These are phyloP conservation scores for Drosophila cardini DNA, from an alignment of 1,140 invertebrate genomes.

Conservation along the genomic window DNA sequence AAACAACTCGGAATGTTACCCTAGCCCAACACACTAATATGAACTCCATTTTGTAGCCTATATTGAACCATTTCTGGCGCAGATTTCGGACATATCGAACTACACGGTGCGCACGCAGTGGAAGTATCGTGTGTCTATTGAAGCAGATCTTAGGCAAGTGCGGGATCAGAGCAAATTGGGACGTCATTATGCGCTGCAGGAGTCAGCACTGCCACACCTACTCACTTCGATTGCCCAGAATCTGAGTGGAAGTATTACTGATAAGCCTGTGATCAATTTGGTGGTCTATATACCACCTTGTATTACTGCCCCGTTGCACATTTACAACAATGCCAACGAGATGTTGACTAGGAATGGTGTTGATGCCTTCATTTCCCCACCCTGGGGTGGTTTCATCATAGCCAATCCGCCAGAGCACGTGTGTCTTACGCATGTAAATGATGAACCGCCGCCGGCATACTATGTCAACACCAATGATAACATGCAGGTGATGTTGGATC, in stretches of 20 bases:
- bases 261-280: constrained; percentile 93
- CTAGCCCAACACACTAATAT: not conserved
- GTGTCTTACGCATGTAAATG: constrained; percentile 77
- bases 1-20: not conserved
- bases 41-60: constrained; percentile 87
- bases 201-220: constrained; percentile 89
- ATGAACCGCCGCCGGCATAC: constrained; percentile 74
- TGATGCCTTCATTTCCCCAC: constrained; percentile 93
- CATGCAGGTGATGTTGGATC: constrained; percentile 91
- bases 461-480: constrained; percentile 85
- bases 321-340: constrained; percentile 86
- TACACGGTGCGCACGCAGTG: constrained; percentile 94
- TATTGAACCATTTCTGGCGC: constrained; percentile 89
- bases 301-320: constrained; percentile 89
- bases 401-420: constrained; percentile 88
- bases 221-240: constrained; percentile 94
- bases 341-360: constrained; percentile 66
- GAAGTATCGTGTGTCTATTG: constrained; percentile 92
- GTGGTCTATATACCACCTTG: constrained; percentile 93
- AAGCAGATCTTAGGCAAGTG: constrained; percentile 88
- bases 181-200: constrained; percentile 87
- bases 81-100: constrained; percentile 89
- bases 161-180: constrained; percentile 85
- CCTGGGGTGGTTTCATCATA: constrained; percentile 95
- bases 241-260: constrained; percentile 91